phyloP scores from a whole-genome alignment of 2,888 invertebrate genomes.

The Polydrusus tereticollis region DNA sequence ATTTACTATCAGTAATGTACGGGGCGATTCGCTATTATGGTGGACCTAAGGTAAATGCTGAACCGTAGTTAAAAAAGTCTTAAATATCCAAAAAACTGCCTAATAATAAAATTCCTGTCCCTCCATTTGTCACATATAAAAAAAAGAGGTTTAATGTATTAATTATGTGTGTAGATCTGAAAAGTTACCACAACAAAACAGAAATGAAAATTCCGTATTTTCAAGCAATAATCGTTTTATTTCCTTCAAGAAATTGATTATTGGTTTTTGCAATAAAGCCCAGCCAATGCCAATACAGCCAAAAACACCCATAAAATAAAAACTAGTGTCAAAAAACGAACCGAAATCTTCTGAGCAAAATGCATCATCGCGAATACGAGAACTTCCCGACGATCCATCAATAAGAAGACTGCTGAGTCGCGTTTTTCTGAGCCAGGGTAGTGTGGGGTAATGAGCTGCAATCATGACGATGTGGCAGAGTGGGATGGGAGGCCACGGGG shows the following conservation, averaged over 20 bases:
- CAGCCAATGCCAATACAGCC: not conserved
- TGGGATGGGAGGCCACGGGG: slow-evolving; percentile 81
- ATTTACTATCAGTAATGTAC: not conserved
- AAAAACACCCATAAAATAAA: not conserved
- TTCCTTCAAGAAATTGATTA: not conserved
- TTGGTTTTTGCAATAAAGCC: not conserved
- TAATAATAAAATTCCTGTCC: too few relatives aligned
- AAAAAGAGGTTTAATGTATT: too few relatives aligned
- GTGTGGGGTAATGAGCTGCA: slow-evolving; percentile 45
- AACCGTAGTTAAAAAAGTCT: not conserved
- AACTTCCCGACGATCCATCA: not conserved
- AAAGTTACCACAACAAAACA: too few relatives aligned
- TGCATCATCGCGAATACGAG: not conserved
- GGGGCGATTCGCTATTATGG: too few relatives aligned
- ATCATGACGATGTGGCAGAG: slow-evolving; percentile 83
- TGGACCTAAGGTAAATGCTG: not conserved
- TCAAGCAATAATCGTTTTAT: too few relatives aligned
- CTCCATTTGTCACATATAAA: too few relatives aligned
- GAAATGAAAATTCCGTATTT: too few relatives aligned
- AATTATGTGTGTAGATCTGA: too few relatives aligned
- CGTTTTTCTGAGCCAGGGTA: slow-evolving; percentile 8
- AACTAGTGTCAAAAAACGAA: not conserved
- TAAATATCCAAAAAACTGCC: too few relatives aligned
- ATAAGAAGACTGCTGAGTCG: slow-evolving; percentile 2
- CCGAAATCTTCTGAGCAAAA: not conserved